Percentiles rank a stretch among this genome's conserved stretches.
These are phyloP conservation scores for Rhabdophis nuchalis DNA, from an alignment of 2,797 vertebrate species.

Conservation along the genomic window DNA sequence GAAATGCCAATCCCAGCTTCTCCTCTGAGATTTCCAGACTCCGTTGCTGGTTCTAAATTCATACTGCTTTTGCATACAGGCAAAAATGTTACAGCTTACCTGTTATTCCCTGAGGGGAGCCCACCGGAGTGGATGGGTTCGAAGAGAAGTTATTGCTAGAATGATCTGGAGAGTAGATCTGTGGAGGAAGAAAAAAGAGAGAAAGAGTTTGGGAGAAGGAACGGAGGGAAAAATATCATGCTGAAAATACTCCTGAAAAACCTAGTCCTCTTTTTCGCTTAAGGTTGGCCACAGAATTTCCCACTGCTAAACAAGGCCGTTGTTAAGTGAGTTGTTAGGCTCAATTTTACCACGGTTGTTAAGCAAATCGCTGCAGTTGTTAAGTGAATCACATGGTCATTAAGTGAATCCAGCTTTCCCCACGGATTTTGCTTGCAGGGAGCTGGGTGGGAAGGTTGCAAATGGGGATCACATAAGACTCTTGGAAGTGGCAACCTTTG, in stretches of 20 bases:
- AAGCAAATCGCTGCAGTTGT: neutral
- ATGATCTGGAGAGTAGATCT: conserved; percentile 99
- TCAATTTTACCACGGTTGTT: neutral
- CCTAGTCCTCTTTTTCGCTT: no score
- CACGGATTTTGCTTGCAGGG: neutral
- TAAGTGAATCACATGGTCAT: neutral
- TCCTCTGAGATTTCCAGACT: neutral
- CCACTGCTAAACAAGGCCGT: neutral
- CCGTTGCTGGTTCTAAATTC: no score
- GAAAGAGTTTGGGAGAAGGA: neutral
- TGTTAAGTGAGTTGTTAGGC: neutral
- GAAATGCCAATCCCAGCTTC: neutral
- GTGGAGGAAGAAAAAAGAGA: neutral
- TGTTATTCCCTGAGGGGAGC: conserved; percentile 93
- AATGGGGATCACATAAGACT: neutral
- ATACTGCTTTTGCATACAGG: neutral
- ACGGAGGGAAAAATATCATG: neutral
- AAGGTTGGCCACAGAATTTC: neutral
- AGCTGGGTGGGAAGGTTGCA: neutral
- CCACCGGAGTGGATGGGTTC: conserved; percentile 91
- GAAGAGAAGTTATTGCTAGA: conserved; percentile 94
- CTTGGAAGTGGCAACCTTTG: neutral
- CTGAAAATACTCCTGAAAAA: neutral
- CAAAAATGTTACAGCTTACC: conserved; percentile 67
- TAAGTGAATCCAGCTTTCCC: neutral